Evolutionary conservation across 1,140 invertebrate species (phyloP).

Genomic region (Trichomalopsis sarcophagae): DNA sequence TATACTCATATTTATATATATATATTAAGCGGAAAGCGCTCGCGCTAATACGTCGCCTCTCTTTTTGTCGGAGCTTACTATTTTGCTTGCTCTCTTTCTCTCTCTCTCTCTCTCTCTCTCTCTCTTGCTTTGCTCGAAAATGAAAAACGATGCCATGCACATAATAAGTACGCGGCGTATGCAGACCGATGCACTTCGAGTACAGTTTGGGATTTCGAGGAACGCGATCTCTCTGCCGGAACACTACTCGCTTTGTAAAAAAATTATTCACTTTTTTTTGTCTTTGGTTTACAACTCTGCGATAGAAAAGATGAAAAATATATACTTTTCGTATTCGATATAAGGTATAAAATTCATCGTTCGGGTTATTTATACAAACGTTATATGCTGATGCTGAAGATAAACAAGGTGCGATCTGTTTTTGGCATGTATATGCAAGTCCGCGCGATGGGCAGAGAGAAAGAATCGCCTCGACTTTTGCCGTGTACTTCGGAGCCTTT

Average conservation of each 20-base stretch:
- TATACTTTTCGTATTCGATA: slow-evolving; percentile 15
- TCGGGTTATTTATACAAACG: slow-evolving; percentile 18
- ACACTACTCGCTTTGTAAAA: slow-evolving; percentile 37
- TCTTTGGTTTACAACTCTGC: slow-evolving; percentile 41
- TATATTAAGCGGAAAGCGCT: slow-evolving; percentile 42
- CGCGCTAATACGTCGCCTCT: slow-evolving; percentile 6
- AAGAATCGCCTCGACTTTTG: not conserved
- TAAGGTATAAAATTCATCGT: slow-evolving; percentile 37
- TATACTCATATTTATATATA: slow-evolving; percentile 31
- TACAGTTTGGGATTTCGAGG: not conserved
- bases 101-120: not conserved
- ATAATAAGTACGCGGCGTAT: slow-evolving; percentile 20
- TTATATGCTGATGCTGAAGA: slow-evolving; percentile 39
- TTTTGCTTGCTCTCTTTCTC: not conserved
- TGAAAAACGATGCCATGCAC: not conserved
- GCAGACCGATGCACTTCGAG: not conserved
- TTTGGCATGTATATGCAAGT: slow-evolving; percentile 41
- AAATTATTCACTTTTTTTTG: slow-evolving; percentile 26
- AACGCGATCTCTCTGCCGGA: slow-evolving; percentile 20
- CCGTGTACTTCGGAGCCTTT: not conserved
- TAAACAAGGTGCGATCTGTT: slow-evolving; percentile 39
- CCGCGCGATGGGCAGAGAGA: not conserved
- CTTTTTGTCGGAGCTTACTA: slow-evolving; percentile 24
- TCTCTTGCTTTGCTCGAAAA: slow-evolving; percentile 21
- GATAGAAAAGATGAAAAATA: slow-evolving; percentile 67